Conservation (phyloP, 35 echinoderm and acorn worm genomes). For the Holothuria glaberrima region DNA sequence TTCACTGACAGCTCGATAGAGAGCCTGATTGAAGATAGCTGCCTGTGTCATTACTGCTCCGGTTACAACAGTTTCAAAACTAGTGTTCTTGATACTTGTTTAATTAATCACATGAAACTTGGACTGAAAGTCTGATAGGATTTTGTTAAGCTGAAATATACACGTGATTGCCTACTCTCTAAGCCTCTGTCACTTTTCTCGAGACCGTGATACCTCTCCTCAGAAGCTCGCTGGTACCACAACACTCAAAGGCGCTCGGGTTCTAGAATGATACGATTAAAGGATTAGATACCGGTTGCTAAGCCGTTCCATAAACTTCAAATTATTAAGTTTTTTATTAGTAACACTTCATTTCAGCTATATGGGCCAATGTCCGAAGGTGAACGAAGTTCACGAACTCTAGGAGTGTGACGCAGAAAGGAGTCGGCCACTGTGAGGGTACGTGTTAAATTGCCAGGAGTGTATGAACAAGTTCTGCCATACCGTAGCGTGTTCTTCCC, state of each 20-base stretch:
- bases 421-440: background rate
- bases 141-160: conserved; percentile 50
- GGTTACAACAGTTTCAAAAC: conserved; percentile 19
- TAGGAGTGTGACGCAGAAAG: conserved; percentile 3
- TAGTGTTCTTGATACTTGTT: conserved; percentile 30
- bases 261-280: conserved; percentile 15
- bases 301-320: conserved; percentile 54
- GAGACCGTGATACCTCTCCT: background rate
- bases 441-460: conserved; percentile 33
- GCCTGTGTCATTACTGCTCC: background rate
- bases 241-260: conserved; percentile 32
- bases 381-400: conserved; percentile 47
- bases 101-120: conserved; percentile 54
- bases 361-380: conserved; percentile 51
- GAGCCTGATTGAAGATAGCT: conserved; percentile 14
- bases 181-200: conserved; percentile 3
- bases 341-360: conserved; percentile 28
- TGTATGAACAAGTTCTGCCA: background rate
- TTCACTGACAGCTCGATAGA: conserved; percentile 27
- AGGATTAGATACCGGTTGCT: conserved; percentile 42
- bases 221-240: conserved; percentile 1
- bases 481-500: conserved; percentile 9
- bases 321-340: conserved; percentile 48
- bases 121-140: conserved; percentile 36
- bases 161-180: conserved; percentile 30